Base-by-base conservation (phyloP, 2,113 vertebrate genomes). In the Campylorhamphus procurvoides region DNA sequence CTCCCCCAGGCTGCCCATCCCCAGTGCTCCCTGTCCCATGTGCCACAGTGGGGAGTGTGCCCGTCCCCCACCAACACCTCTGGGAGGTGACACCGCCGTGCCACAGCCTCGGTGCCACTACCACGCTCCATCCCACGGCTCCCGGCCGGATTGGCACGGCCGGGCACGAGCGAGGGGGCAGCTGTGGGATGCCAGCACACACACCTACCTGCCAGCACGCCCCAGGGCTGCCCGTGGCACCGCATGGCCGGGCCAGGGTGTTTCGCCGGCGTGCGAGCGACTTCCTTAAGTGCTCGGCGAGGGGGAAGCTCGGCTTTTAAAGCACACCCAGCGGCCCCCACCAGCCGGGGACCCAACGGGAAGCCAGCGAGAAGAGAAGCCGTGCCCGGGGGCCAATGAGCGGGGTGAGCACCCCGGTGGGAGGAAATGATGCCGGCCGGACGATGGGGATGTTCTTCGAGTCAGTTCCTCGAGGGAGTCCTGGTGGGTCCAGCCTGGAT, bases 201-300 rank as follows among this genome's bases (percentile, higher is more conserved):
- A 14, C 83, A 93, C 97, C 29, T 97, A 98, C 97, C 97, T 95
- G 89, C 93, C 74, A 94, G 90, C 71, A 90, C 24, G 2, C 69
- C 76, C 82, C 90, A 62, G 74, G 81, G 84, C 90, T 39, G 64
- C 58, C 82, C 9, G 67, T 67, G 31, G 25, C 72, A 52, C 95
- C 92, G 94, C 97, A 97, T 98, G 94, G 96, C 97, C 89, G 35
- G 93, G 66, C 59, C 84, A 67, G 56, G 63, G 59, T 46, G 82
- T 50, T 55, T 55, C 52, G 95, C 84, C 59, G 69, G 88, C 20
- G 74, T 50, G 50, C 67, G 9, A 72, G 47, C 17, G 8, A 90
- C 96, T 97, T 97, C 96, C 94, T 93, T 77, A 78, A 93, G 20
- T 71, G 96, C 62, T 37, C 16, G 12, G 66, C 55, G 35, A 97